phyloP scores from a whole-genome alignment of 2,888 invertebrate genomes.

The Myathropa florea region DNA sequence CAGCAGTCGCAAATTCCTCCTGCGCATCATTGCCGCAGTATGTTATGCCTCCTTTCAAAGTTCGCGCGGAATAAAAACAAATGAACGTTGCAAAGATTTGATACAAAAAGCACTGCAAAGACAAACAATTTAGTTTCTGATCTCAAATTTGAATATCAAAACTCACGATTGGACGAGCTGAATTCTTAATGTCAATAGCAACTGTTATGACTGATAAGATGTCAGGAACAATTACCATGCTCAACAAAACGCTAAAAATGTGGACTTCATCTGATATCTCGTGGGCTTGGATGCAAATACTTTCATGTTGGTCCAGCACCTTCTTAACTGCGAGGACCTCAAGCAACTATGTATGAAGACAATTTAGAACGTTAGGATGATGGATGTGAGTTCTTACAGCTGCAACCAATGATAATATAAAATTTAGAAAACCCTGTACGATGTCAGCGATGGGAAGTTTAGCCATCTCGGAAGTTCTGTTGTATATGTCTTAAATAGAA shows the following conservation, averaged over 20 bases:
- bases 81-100: conserved; percentile 25
- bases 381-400: background rate
- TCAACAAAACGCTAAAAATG: background rate
- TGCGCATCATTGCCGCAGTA: conserved; percentile 69
- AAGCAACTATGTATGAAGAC: conserved; percentile 20
- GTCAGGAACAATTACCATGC: conserved; percentile 26
- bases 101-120: conserved; percentile 49
- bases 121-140: background rate
- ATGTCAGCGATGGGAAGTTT: background rate
- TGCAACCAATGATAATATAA: background rate
- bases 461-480: background rate
- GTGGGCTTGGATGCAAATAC: conserved; percentile 49
- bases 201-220: conserved; percentile 2
- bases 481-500: too few species aligned
- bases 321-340: conserved; percentile 6
- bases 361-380: background rate
- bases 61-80: conserved; percentile 14
- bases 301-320: conserved; percentile 6
- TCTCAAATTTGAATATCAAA: background rate
- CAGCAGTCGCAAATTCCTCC: conserved; percentile 27
- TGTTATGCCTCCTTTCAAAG: conserved; percentile 48
- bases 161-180: conserved; percentile 32
- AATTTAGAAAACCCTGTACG: background rate
- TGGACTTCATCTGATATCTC: conserved; percentile 20
- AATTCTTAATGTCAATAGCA: background rate